Evolutionary conservation across 2,797 vertebrate species (phyloP).

Genomic region (Dendrocincla tyrannina): DNA sequence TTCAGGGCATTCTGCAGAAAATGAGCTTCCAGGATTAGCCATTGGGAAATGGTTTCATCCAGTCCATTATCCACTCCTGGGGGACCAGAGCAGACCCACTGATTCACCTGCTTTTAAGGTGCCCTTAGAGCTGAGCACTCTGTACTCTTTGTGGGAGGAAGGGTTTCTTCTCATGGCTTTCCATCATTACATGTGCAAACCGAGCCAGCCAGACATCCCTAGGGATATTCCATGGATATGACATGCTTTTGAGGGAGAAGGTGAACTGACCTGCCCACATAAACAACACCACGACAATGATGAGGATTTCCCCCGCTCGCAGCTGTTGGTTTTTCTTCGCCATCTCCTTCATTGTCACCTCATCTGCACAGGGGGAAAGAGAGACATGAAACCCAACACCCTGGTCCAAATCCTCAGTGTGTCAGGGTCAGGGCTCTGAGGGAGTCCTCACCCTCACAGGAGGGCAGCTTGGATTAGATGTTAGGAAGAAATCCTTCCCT

Average conservation of each 20-base stretch:
- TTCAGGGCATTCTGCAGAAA: background rate
- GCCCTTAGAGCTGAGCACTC: background rate
- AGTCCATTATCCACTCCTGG: background rate
- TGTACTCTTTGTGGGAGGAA: rapidly evolving
- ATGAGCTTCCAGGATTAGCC: background rate
- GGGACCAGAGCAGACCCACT: background rate
- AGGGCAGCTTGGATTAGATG: background rate
- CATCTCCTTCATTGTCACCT: slow-evolving; percentile 91
- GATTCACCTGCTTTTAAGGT: background rate
- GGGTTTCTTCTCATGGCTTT: background rate
- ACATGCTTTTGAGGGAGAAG: background rate
- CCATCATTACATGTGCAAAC: background rate
- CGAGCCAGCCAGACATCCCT: background rate
- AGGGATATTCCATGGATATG: rapidly evolving
- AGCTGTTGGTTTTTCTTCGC: slow-evolving; percentile 84
- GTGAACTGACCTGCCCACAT: slow-evolving; percentile 93
- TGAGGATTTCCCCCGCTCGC: slow-evolving; percentile 91
- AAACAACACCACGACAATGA: slow-evolving; percentile 94
- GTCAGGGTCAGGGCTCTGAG: background rate
- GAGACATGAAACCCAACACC: background rate
- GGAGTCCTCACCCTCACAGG: background rate
- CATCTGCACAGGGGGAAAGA: slow-evolving; percentile 77
- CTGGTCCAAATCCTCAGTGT: rapidly evolving
- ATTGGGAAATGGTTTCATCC: background rate
- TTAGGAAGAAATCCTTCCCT: background rate